Conservation (phyloP, 2,113 vertebrate species). For the Pterophyllum scalare region DNA sequence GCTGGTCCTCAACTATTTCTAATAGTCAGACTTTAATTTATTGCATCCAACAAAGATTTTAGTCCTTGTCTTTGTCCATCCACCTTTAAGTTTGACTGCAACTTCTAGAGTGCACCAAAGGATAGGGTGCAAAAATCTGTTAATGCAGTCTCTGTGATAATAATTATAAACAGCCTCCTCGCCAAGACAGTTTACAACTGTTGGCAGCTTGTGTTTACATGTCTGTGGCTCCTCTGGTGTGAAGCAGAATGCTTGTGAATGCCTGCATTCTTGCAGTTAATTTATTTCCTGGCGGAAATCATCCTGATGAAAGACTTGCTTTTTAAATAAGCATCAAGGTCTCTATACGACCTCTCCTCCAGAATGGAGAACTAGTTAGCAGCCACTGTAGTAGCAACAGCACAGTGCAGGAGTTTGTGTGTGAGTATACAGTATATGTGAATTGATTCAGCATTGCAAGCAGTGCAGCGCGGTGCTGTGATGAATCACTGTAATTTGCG, state of each 20-base stretch:
- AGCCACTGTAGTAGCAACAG: background rate
- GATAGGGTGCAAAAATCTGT: background rate
- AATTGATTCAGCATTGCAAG: slow-evolving; percentile 59
- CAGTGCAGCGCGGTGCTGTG: slow-evolving; percentile 42
- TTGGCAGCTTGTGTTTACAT: slow-evolving; percentile 18
- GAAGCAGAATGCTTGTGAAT: slow-evolving; percentile 20
- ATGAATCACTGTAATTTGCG: slow-evolving; percentile 74
- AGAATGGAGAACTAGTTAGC: slow-evolving; percentile 15
- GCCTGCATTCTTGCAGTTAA: background rate
- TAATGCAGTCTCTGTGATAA: background rate
- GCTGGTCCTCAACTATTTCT: background rate
- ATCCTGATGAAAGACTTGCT: slow-evolving; percentile 11
- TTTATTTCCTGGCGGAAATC: slow-evolving; percentile 12
- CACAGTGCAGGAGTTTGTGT: background rate
- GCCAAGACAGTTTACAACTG: slow-evolving; percentile 14
- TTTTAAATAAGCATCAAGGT: slow-evolving; percentile 5
- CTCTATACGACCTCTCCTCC: slow-evolving; percentile 9
- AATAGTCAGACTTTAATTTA: background rate
- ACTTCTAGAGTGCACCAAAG: background rate
- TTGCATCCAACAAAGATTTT: background rate
- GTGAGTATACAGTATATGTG: slow-evolving; percentile 39
- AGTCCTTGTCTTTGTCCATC: background rate
- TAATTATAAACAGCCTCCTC: slow-evolving; percentile 1
- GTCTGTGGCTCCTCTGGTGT: slow-evolving; percentile 8
- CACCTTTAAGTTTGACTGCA: slow-evolving; percentile 2